phyloP scores from a whole-genome alignment of 1,140 invertebrate species.

The Paraescarpia echinospica region DNA sequence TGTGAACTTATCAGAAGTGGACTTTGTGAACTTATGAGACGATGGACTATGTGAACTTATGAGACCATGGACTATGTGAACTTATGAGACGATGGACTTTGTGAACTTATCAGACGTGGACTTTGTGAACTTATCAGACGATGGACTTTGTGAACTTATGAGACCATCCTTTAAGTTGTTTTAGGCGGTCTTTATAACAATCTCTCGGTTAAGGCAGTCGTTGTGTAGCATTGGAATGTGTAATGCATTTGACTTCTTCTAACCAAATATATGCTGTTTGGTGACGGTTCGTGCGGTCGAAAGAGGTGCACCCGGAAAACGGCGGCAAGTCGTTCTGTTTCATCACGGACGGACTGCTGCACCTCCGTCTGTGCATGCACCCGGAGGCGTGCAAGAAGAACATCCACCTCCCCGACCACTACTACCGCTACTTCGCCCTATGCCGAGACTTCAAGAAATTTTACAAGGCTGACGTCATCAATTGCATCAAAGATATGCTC shows the following conservation, averaged over 20 bases:
- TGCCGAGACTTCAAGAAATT: conserved; percentile 85
- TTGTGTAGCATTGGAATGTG: background rate
- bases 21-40: too few species aligned
- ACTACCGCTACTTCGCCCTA: conserved; percentile 85
- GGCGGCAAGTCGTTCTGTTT: conserved; percentile 60
- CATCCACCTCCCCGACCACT: conserved; percentile 80
- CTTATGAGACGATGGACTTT: too few species aligned
- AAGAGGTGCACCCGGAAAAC: conserved; percentile 56
- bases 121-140: too few species aligned
- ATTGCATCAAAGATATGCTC: conserved; percentile 52
- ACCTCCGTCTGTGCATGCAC: conserved; percentile 88
- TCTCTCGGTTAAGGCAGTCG: background rate
- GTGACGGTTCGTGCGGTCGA: conserved; percentile 60
- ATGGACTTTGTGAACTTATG: too few species aligned
- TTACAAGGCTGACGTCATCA: conserved; percentile 65
- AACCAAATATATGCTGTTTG: too few species aligned
- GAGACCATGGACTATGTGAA: too few species aligned
- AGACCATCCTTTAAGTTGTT: too few species aligned
- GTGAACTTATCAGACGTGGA: too few species aligned
- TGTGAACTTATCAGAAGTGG: too few species aligned
- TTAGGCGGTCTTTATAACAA: background rate
- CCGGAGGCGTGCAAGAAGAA: conserved; percentile 89
- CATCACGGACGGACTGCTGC: conserved; percentile 80
- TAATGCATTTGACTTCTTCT: too few species aligned
- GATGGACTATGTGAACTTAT: too few species aligned